phyloP scores from a whole-genome alignment of 2,797 vertebrate genomes.

The Tiaroga cobitis region DNA sequence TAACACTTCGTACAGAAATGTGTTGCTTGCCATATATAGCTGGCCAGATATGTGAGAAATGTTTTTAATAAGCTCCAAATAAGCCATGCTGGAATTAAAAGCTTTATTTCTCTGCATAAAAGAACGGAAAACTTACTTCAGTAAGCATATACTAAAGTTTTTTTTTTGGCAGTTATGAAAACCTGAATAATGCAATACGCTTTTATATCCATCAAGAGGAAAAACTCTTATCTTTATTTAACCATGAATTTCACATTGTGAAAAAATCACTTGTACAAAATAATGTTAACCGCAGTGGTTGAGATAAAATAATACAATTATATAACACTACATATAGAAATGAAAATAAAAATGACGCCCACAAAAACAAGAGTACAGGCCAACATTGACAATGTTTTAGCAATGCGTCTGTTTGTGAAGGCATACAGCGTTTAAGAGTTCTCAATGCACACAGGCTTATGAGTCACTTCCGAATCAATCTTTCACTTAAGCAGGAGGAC shows the following conservation, averaged over 20 bases:
- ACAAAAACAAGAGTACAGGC: constrained; percentile 59
- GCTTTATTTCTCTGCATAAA: not conserved
- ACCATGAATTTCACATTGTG: constrained; percentile 99
- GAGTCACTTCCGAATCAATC: constrained; percentile 34
- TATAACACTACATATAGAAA: constrained; percentile 61
- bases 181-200: not conserved
- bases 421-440: constrained; percentile 57
- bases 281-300: constrained; percentile 79
- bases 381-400: constrained; percentile 67
- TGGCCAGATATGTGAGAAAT: constrained; percentile 72
- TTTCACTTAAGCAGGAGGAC: constrained; percentile 44
- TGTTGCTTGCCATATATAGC: constrained; percentile 66
- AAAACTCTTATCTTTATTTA: constrained; percentile 96
- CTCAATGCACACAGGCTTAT: constrained; percentile 56
- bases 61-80: constrained; percentile 60
- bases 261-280: constrained; percentile 95
- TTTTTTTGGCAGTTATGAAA: not conserved
- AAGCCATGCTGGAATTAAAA: constrained; percentile 41
- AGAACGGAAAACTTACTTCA: not conserved
- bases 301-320: constrained; percentile 72
- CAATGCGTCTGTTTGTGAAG: constrained; percentile 51
- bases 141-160: not conserved
- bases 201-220: constrained; percentile 81
- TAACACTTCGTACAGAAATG: constrained; percentile 68
- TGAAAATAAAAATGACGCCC: constrained; percentile 31